Conservation (phyloP, 1,140 invertebrate species). For the Drosophila santomea region DNA sequence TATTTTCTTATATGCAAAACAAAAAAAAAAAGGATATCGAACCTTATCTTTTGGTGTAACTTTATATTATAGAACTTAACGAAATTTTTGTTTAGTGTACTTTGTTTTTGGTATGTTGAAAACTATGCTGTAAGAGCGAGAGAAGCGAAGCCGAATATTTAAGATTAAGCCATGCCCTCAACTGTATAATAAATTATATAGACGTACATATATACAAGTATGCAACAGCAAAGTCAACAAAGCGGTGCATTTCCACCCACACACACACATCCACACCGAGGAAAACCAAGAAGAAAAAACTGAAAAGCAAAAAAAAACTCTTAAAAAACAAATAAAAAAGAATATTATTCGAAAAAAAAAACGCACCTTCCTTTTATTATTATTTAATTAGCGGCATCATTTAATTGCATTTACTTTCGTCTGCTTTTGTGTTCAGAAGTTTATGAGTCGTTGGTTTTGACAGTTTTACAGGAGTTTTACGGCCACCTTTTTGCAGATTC, state of each 20-base stretch:
- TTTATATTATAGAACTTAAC: slow-evolving; percentile 41
- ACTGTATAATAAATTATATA: slow-evolving; percentile 81
- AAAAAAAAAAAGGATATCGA: background rate
- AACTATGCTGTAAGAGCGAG: slow-evolving; percentile 52
- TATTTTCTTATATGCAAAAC: slow-evolving; percentile 9
- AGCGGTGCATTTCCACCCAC: slow-evolving; percentile 65
- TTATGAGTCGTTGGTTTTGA: slow-evolving; percentile 61
- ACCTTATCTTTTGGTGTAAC: slow-evolving; percentile 40
- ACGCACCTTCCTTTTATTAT: slow-evolving; percentile 64
- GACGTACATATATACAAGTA: slow-evolving; percentile 26
- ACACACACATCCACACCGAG: slow-evolving; percentile 38
- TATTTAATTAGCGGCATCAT: slow-evolving; percentile 66
- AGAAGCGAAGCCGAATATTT: slow-evolving; percentile 62
- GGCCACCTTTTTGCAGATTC: slow-evolving; percentile 33
- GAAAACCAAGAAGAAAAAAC: slow-evolving; percentile 76
- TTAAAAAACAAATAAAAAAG: slow-evolving; percentile 78
- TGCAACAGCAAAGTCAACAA: slow-evolving; percentile 70
- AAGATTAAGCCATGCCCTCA: slow-evolving; percentile 81
- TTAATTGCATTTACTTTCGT: slow-evolving; percentile 32
- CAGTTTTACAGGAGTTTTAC: slow-evolving; percentile 66
- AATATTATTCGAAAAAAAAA: slow-evolving; percentile 78
- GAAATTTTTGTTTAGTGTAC: slow-evolving; percentile 55
- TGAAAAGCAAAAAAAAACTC: slow-evolving; percentile 63
- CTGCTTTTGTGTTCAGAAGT: slow-evolving; percentile 24
- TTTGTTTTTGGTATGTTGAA: slow-evolving; percentile 77